Base-by-base conservation (phyloP, 2,113 vertebrate genomes). In the Tragelaphus strepsiceros region DNA sequence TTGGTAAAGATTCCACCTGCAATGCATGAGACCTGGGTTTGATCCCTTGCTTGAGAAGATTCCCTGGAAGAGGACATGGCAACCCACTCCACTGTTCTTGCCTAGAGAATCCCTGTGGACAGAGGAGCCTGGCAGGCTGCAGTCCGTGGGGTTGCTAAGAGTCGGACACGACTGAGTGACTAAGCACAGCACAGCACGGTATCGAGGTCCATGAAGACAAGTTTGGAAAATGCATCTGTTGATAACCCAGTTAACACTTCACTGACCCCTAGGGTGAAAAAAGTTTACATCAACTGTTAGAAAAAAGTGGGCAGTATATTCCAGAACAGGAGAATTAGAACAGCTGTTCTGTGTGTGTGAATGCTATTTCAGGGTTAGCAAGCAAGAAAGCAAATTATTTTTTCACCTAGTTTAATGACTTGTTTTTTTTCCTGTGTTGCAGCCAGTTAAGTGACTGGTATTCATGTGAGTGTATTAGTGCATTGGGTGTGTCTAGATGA, bases 161-260 rank as follows among this genome's bases (percentile, higher is more conserved):
- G 67, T 39, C 2, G 1, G 67, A 74, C 67, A 39, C 2, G 4
- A 39, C 67, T 74, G 64, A 67, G 64, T 9, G n/a, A 39, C n/a
- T 71, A 35, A 71, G 64, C n/a, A 39, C 9, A 71, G 67, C 67
- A 71, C 10, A 74, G 67, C 67, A 11, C 0, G 35, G 35, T 74
- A 13, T 74, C 0, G 0, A 74, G 67, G 67, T 90, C 67, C 81
- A 77, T 67, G 77, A 93, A 84, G 46, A 88, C 26, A 91, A 35
- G 7, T 91, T 88, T 88, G 49, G 88, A 90, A 94, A 94, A 92
- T 86, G 19, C 2, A 88, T 21, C 30, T 92, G 84, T 83, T 93
- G n/a, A 94, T 96, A 88, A 97, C 7, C 28, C 26, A 78, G 14
- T 71, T 97, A 74, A 54, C n/a, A 28, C 10, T 61, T 56, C 26